A percentile compares a stretch with the other conserved stretches of the same genome.
Evolutionary conservation across 2,888 invertebrate species (phyloP).

Genomic region (Melinaea menophilus): DNA sequence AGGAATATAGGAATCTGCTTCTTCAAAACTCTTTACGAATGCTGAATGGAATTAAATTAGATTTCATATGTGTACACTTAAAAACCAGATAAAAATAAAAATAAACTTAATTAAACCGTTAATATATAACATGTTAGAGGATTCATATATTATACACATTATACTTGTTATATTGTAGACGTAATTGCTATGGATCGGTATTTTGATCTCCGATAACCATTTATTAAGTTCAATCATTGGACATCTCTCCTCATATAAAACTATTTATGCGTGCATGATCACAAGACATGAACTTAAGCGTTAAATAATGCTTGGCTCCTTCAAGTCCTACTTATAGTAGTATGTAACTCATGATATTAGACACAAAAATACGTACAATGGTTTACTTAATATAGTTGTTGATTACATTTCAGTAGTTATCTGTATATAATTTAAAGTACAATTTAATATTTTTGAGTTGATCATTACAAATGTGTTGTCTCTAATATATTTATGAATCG

Average conservation of each 20-base stretch:
- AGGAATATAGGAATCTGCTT: too few species aligned
- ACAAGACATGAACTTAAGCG: slow-evolving; percentile 33
- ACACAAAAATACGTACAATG: background rate
- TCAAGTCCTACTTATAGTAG: background rate
- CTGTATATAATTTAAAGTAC: too few species aligned
- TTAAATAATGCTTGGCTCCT: background rate
- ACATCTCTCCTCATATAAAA: slow-evolving; percentile 53
- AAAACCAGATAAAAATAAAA: too few species aligned
- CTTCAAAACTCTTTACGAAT: too few species aligned
- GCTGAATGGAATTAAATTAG: too few species aligned
- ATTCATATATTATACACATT: background rate
- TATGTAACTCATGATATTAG: background rate
- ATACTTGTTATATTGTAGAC: background rate
- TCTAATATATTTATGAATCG: background rate
- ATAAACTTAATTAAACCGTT: background rate
- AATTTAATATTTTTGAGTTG: too few species aligned
- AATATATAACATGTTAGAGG: background rate
- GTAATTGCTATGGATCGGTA: slow-evolving; percentile 40
- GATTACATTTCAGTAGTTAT: too few species aligned
- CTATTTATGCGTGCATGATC: slow-evolving; percentile 29
- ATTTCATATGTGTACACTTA: too few species aligned
- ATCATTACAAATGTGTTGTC: background rate
- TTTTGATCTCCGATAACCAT: slow-evolving; percentile 57
- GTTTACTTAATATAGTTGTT: background rate
- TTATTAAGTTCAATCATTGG: slow-evolving; percentile 70